These are phyloP conservation scores for Tauraco erythrolophus DNA, from an alignment of 2,113 vertebrate genomes.

Conservation along the genomic window DNA sequence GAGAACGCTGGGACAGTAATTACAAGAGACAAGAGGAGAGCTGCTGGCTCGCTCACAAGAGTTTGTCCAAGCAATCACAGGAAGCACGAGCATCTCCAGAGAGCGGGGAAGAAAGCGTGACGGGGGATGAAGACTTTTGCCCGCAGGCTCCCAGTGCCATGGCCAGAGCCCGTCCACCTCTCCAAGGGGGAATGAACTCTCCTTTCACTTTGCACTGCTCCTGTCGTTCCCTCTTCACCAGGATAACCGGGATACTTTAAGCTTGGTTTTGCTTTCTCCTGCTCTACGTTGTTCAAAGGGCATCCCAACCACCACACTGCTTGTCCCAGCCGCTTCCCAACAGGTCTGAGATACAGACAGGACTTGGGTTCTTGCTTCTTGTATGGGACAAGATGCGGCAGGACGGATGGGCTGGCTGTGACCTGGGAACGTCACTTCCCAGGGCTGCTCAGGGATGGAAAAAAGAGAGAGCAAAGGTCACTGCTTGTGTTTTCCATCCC, in stretches of 20 bases:
- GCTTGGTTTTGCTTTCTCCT: background rate
- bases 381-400: background rate
- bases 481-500: background rate
- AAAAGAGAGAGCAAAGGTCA: background rate
- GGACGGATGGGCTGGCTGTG: background rate
- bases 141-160: background rate
- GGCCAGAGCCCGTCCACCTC: background rate
- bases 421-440: background rate
- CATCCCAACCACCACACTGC: background rate
- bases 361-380: background rate
- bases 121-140: background rate
- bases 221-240: background rate
- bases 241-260: background rate
- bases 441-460: background rate
- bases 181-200: background rate
- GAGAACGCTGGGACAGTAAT: conserved; percentile 47
- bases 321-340: background rate
- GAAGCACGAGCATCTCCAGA: background rate
- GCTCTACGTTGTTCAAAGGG: background rate
- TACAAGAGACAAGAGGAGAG: conserved; percentile 52
- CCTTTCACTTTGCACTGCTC: rapidly evolving
- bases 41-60: conserved; percentile 15
- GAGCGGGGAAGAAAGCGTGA: rapidly evolving
- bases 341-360: background rate
- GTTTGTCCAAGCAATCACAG: background rate